phyloP scores from a whole-genome alignment of 2,797 vertebrate genomes.

The Naso thynnoides region DNA sequence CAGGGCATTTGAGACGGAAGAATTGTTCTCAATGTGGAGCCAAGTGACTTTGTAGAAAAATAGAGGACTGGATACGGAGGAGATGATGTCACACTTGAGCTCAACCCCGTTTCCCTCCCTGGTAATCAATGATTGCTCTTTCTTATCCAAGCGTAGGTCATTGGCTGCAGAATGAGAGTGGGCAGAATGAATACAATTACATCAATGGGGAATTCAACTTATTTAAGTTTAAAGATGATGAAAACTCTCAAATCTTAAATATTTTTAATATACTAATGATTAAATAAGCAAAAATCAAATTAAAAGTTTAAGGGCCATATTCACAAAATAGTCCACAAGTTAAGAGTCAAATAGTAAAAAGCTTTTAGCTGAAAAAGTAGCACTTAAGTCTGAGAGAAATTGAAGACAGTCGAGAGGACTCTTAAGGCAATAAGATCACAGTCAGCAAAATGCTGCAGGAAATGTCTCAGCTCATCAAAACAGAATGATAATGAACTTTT shows the following conservation, averaged over 20 bases:
- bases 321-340: neutral
- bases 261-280: neutral
- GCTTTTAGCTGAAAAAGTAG: neutral
- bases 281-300: neutral
- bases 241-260: neutral
- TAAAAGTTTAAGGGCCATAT: neutral
- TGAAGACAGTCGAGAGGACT: neutral
- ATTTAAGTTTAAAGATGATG: neutral
- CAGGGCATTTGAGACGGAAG: neutral
- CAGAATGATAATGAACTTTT: neutral
- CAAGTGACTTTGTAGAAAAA: slow-evolving; percentile 66
- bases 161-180: slow-evolving; percentile 41
- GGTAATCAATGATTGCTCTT: neutral
- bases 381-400: no score
- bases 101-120: slow-evolving; percentile 47
- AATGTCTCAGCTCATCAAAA: neutral
- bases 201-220: neutral
- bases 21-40: slow-evolving; percentile 31
- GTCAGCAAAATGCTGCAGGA: neutral
- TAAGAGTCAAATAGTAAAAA: neutral
- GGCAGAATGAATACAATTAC: neutral
- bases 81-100: slow-evolving; percentile 59
- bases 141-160: slow-evolving; percentile 41
- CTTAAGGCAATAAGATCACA: neutral
- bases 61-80: slow-evolving; percentile 24